Conservation (phyloP, 2,888 invertebrate species). For the Eristalinus sepulchralis region DNA sequence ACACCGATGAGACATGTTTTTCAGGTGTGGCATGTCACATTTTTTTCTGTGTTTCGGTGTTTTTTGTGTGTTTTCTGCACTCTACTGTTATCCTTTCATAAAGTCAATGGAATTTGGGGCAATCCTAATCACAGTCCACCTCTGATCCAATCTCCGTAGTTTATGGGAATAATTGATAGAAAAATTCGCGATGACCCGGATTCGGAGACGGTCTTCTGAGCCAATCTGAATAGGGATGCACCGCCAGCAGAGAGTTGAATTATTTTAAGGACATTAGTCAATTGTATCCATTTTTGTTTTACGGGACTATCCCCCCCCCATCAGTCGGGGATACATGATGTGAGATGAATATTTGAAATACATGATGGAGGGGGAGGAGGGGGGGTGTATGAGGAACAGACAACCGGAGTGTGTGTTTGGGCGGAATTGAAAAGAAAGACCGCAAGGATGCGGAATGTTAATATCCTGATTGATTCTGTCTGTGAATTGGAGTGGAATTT, state of each 20-base stretch:
- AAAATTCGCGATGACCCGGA: not conserved
- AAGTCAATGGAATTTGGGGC: slow-evolving; percentile 32
- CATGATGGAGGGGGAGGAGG: not conserved
- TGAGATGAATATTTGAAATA: slow-evolving; percentile 10
- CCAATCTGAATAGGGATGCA: not conserved
- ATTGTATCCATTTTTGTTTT: slow-evolving; percentile 5
- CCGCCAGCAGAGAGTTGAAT: slow-evolving; percentile 8
- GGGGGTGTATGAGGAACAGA: not conserved
- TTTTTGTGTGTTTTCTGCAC: not conserved
- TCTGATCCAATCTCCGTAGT: slow-evolving; percentile 11
- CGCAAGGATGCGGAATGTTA: slow-evolving; percentile 63
- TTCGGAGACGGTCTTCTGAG: not conserved
- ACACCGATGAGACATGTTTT: slow-evolving; percentile 1
- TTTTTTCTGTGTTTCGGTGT: not conserved
- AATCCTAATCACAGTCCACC: slow-evolving; percentile 43
- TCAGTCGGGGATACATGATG: not conserved
- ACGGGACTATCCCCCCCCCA: not conserved
- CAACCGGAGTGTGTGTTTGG: not conserved
- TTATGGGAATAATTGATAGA: slow-evolving; percentile 11
- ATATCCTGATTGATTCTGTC: slow-evolving; percentile 68
- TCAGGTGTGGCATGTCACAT: not conserved
- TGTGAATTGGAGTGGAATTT: slow-evolving; percentile 60
- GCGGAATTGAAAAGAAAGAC: slow-evolving; percentile 14
- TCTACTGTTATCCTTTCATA: not conserved
- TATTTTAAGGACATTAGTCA: slow-evolving; percentile 42